Percentiles rank a stretch among this genome's conserved stretches.
Evolutionary conservation across 1,140 invertebrate genomes (phyloP).

Genomic region (Adelges cooleyi): DNA sequence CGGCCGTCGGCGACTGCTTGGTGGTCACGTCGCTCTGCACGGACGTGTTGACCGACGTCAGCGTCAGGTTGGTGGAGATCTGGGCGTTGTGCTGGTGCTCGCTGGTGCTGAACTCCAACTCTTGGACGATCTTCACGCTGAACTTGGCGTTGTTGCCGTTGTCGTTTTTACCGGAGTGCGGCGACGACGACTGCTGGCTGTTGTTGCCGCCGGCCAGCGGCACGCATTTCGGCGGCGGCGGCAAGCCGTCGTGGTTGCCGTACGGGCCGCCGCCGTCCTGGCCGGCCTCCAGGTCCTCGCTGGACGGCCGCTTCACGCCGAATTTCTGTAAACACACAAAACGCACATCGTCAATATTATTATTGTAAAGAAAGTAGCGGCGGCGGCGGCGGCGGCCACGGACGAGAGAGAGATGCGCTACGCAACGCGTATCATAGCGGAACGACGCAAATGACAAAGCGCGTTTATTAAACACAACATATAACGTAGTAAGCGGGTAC

Average conservation of each 20-base stretch:
- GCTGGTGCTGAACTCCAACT: constrained; percentile 73
- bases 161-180: neutral
- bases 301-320: constrained; percentile 6
- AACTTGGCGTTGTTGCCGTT: constrained; percentile 57
- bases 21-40: constrained; percentile 56
- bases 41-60: constrained; percentile 53
- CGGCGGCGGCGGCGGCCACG: too few relatives aligned
- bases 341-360: too few relatives aligned
- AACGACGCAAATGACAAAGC: too few relatives aligned
- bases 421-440: too few relatives aligned
- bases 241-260: constrained; percentile 11
- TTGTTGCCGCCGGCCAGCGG: neutral
- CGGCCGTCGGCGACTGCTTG: constrained; percentile 31
- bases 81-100: constrained; percentile 59
- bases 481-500: too few relatives aligned
- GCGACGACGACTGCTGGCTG: neutral
- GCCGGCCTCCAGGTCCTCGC: constrained; percentile 14
- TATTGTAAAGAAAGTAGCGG: too few relatives aligned
- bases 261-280: neutral
- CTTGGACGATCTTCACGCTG: constrained; percentile 81
- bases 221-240: neutral
- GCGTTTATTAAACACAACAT: too few relatives aligned
- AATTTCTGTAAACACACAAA: constrained; percentile 20
- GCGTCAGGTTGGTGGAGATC: constrained; percentile 81
- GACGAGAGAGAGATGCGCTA: too few relatives aligned